phyloP scores from a whole-genome alignment of 2,888 invertebrate species.

The Choreutis nemorana region DNA sequence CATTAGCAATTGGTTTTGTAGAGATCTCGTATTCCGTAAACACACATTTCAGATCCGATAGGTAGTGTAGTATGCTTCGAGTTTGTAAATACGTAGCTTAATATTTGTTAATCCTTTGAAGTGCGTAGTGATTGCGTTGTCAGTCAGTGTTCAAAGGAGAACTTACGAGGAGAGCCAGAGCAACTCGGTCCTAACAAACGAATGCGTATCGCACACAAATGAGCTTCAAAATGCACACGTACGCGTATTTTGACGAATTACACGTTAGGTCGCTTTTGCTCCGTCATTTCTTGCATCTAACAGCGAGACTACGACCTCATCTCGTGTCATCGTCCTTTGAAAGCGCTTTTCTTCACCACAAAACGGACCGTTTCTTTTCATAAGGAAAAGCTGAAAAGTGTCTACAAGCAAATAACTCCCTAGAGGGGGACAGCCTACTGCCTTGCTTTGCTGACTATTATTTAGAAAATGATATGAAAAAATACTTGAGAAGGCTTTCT shows the following conservation, averaged over 20 bases:
- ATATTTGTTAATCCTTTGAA: slow-evolving; percentile 33
- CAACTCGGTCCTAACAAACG: slow-evolving; percentile 20
- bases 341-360: slow-evolving; percentile 64
- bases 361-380: slow-evolving; percentile 66
- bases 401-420: slow-evolving; percentile 66
- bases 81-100: too few relatives aligned
- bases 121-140: slow-evolving; percentile 37
- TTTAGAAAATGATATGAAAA: slow-evolving; percentile 43
- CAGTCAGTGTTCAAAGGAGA: slow-evolving; percentile 23
- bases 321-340: slow-evolving; percentile 66
- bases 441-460: slow-evolving; percentile 52
- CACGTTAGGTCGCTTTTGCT: slow-evolving; percentile 55
- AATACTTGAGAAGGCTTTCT: too few relatives aligned
- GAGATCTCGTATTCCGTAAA: too few relatives aligned
- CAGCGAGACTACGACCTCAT: slow-evolving; percentile 59
- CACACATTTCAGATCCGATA: too few relatives aligned
- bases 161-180: slow-evolving; percentile 29
- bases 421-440: slow-evolving; percentile 59
- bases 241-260: slow-evolving; percentile 51
- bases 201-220: slow-evolving; percentile 15
- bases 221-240: slow-evolving; percentile 7
- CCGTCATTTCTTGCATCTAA: slow-evolving; percentile 52
- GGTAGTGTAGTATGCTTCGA: too few relatives aligned
- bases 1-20: too few relatives aligned
- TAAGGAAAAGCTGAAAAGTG: slow-evolving; percentile 65